A percentile compares a stretch with the other conserved stretches of the same genome.
Conservation (phyloP, 2,797 vertebrate genomes). For the Selene dorsalis region DNA sequence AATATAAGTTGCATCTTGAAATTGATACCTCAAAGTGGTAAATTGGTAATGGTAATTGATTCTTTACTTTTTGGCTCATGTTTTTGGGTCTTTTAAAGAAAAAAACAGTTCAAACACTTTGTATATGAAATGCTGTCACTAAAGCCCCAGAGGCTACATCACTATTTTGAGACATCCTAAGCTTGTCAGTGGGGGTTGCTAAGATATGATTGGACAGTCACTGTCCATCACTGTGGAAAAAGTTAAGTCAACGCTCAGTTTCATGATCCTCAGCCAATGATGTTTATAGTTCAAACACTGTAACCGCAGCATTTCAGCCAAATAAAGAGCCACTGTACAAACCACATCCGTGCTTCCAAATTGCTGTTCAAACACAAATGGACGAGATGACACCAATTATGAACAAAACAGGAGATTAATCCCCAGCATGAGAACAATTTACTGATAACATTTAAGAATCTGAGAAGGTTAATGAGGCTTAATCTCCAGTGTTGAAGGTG, state of each 20-base stretch:
- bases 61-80: background rate
- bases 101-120: background rate
- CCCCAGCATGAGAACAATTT: constrained; percentile 61
- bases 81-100: constrained; percentile 4
- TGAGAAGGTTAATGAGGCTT: constrained; percentile 64
- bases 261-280: constrained; percentile 41
- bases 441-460: constrained; percentile 60
- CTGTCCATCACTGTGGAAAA: constrained; percentile 26
- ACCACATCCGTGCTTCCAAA: constrained; percentile 61
- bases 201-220: constrained; percentile 16
- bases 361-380: constrained; percentile 75
- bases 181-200: background rate
- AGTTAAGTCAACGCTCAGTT: constrained; percentile 14
- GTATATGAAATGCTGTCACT: background rate
- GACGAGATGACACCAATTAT: constrained; percentile 62
- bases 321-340: constrained; percentile 66
- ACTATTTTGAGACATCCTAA: constrained; percentile 6
- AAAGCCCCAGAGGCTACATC: background rate
- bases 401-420: constrained; percentile 65
- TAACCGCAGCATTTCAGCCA: constrained; percentile 43
- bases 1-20: background rate
- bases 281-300: constrained; percentile 54
- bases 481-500: constrained; percentile 45
- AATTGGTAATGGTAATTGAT: background rate
- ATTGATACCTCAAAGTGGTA: background rate